Conservation (phyloP, 2,888 invertebrate species). For the Drosophila mayaguana region DNA sequence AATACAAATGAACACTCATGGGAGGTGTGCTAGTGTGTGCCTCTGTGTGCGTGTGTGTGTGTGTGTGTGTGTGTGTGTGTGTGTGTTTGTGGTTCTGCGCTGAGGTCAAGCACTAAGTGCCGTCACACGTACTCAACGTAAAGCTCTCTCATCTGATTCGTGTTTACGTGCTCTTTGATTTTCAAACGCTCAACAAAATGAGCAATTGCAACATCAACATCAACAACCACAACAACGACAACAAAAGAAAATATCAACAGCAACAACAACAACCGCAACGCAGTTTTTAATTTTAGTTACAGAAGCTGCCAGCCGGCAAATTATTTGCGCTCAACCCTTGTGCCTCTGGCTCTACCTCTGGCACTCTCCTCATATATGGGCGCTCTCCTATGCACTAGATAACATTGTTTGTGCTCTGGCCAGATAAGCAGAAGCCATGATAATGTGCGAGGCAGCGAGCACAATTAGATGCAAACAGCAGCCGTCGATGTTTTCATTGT, state of each 20-base stretch:
- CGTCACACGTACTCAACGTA: slow-evolving; percentile 31
- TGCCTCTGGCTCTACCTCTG: neutral
- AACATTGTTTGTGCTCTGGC: slow-evolving; percentile 62
- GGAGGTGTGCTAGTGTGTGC: neutral
- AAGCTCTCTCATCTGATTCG: slow-evolving; percentile 47
- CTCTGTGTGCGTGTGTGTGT: slow-evolving; percentile 8
- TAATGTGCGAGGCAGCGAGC: slow-evolving; percentile 8
- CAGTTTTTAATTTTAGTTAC: slow-evolving; percentile 55
- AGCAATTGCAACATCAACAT: slow-evolving; percentile 18
- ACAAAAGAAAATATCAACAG: neutral
- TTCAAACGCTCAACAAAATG: slow-evolving; percentile 32
- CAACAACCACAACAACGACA: slow-evolving; percentile 12
- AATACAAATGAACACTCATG: slow-evolving; percentile 13
- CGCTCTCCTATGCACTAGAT: slow-evolving; percentile 50
- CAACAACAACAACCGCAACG: slow-evolving; percentile 15
- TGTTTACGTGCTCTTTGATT: slow-evolving; percentile 73
- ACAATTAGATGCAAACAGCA: slow-evolving; percentile 14
- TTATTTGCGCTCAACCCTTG: slow-evolving; percentile 10
- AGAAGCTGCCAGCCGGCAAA: slow-evolving; percentile 44
- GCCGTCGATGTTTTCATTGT: slow-evolving; percentile 3
- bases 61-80: neutral
- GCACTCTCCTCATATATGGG: neutral
- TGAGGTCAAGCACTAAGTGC: slow-evolving; percentile 59
- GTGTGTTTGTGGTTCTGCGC: slow-evolving; percentile 19
- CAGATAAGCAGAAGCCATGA: slow-evolving; percentile 46